These are phyloP conservation scores for Dreissena polymorpha DNA, from an alignment of 1,140 invertebrate species.

Conservation along the genomic window DNA sequence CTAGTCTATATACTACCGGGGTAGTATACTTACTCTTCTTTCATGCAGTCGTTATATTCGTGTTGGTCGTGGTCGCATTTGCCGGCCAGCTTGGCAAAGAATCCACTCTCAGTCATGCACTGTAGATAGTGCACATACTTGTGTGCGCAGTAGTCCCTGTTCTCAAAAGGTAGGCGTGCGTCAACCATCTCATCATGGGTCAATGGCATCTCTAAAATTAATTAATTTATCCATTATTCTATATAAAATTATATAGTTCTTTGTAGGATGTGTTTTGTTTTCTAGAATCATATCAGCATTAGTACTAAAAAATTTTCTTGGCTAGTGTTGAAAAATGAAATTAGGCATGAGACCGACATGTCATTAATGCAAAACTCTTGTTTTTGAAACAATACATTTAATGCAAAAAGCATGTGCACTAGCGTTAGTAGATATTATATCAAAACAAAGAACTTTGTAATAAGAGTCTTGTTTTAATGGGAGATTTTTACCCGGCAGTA, in stretches of 20 bases:
- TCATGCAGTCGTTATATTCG: conserved; percentile 10
- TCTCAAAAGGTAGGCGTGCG: conserved; percentile 12
- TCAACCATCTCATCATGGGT: conserved; percentile 30
- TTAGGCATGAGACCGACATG: too few species aligned
- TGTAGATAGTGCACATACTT: conserved; percentile 28
- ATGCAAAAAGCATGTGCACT: too few species aligned
- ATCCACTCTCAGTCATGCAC: not conserved
- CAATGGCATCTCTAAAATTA: conserved; percentile 32
- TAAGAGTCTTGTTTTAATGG: too few species aligned
- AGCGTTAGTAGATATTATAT: too few species aligned
- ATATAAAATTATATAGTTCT: not conserved
- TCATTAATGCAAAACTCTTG: too few species aligned
- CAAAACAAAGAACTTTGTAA: too few species aligned
- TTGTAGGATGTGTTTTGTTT: not conserved
- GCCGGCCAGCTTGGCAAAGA: not conserved
- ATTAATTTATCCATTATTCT: not conserved
- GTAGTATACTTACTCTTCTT: conserved; percentile 40
- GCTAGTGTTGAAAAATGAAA: not conserved
- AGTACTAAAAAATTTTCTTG: not conserved
- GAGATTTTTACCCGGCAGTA: too few species aligned
- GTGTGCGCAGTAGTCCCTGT: conserved; percentile 42
- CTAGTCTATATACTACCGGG: too few species aligned
- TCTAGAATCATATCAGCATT: too few species aligned
- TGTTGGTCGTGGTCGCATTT: conserved; percentile 16
- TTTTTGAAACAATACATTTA: too few species aligned